phyloP scores from a whole-genome alignment of 2,113 vertebrate species.

The Callocephalon fimbriatum region DNA sequence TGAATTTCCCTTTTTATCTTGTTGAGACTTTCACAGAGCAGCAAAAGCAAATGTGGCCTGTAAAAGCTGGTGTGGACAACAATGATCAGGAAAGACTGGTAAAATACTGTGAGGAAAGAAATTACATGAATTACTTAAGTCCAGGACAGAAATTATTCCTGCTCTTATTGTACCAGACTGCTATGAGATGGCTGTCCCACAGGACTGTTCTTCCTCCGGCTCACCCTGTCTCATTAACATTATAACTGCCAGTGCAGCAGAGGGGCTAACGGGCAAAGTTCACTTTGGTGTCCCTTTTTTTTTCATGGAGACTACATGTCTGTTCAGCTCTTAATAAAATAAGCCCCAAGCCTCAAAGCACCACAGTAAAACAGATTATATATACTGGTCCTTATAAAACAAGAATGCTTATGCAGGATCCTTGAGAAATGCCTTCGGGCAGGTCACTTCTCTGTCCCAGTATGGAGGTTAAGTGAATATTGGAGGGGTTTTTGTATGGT shows the following conservation, averaged over 20 bases:
- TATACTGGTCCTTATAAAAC: background rate
- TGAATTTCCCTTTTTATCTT: background rate
- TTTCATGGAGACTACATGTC: constrained; percentile 16
- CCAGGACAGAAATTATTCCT: background rate
- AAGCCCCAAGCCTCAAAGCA: background rate
- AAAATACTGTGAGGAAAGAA: background rate
- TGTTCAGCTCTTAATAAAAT: constrained; percentile 38
- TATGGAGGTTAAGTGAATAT: background rate
- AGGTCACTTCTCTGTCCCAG: background rate
- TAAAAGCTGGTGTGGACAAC: background rate
- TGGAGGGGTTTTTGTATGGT: background rate
- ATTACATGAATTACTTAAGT: background rate
- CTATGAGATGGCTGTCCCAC: background rate
- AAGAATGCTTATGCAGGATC: background rate
- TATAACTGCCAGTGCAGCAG: background rate
- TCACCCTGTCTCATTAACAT: constrained; percentile 40
- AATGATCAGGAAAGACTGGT: background rate
- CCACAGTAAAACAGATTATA: background rate
- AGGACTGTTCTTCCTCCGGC: constrained; percentile 32
- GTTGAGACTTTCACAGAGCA: background rate
- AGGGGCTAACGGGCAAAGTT: background rate
- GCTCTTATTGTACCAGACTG: background rate
- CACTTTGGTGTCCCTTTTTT: background rate
- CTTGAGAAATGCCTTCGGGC: background rate
- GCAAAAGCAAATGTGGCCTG: background rate